Percentiles rank a stretch among this genome's conserved stretches.
These are phyloP conservation scores for Acleris cristana DNA, from an alignment of 2,888 invertebrate species.

Conservation along the genomic window DNA sequence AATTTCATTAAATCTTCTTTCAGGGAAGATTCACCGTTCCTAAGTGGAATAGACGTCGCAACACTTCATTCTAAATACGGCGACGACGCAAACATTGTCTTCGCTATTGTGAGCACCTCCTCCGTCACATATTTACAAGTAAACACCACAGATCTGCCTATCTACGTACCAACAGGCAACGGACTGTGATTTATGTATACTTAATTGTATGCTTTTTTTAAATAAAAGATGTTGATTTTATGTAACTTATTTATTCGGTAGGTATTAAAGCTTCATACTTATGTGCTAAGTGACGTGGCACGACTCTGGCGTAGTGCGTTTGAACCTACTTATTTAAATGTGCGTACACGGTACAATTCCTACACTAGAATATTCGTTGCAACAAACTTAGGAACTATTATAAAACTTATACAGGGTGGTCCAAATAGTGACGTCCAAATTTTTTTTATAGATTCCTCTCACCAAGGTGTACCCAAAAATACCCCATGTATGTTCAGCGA, in stretches of 20 bases:
- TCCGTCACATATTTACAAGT: constrained; percentile 75
- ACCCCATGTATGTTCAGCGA: no score
- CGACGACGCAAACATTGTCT: constrained; percentile 65
- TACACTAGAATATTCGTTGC: constrained; percentile 5
- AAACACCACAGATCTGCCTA: constrained; percentile 65
- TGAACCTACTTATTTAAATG: constrained; percentile 6
- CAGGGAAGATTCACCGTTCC: constrained; percentile 63
- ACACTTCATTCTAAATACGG: constrained; percentile 57
- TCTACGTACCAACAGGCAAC: constrained; percentile 53
- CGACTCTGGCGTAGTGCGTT: constrained; percentile 59
- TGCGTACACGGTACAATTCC: neutral
- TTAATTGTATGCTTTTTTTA: constrained; percentile 15
- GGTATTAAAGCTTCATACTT: constrained; percentile 45
- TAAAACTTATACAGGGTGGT: no score
- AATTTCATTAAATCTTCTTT: constrained; percentile 44
- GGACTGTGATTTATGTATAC: constrained; percentile 41
- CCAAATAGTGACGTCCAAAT: no score
- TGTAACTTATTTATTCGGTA: constrained; percentile 11
- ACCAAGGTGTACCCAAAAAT: no score
- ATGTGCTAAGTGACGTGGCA: constrained; percentile 52
- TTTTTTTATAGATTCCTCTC: no score
- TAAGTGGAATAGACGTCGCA: constrained; percentile 57
- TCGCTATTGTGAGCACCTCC: constrained; percentile 70
- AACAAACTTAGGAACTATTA: neutral
- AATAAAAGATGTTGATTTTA: constrained; percentile 36